These are phyloP conservation scores for Neomicropteryx cornuta DNA, from an alignment of 1,140 invertebrate genomes.

Conservation along the genomic window DNA sequence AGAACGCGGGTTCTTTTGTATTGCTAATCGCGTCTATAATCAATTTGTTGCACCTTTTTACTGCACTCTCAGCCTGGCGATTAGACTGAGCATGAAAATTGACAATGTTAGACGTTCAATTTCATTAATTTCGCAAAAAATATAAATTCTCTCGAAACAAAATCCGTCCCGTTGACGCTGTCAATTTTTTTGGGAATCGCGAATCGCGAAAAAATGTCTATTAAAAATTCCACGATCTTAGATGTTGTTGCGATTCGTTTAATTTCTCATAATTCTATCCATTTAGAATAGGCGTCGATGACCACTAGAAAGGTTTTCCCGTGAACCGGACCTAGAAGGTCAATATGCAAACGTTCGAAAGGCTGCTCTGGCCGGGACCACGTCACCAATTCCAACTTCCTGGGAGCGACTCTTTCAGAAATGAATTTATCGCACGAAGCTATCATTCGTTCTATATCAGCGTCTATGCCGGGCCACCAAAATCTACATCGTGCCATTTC, in stretches of 20 bases:
- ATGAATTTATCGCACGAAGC: slow-evolving; percentile 1
- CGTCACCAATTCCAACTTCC: not conserved
- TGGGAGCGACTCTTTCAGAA: slow-evolving; percentile 9
- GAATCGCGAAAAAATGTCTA: too few relatives aligned
- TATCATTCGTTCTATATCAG: slow-evolving; percentile 21
- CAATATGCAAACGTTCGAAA: slow-evolving; percentile 17
- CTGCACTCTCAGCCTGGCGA: too few relatives aligned
- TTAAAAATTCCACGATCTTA: slow-evolving; percentile 1
- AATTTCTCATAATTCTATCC: slow-evolving; percentile 13
- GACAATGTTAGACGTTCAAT: too few relatives aligned
- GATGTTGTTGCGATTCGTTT: not conserved
- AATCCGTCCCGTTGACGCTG: too few relatives aligned
- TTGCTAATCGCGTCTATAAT: too few relatives aligned
- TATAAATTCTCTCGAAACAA: too few relatives aligned
- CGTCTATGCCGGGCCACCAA: slow-evolving; percentile 34
- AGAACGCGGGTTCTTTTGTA: too few relatives aligned
- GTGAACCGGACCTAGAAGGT: slow-evolving; percentile 19
- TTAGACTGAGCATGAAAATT: too few relatives aligned
- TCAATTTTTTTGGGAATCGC: too few relatives aligned
- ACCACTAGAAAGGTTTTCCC: slow-evolving; percentile 19
- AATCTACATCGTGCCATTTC: slow-evolving; percentile 20
- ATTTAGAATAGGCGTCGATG: slow-evolving; percentile 18
- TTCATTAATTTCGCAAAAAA: too few relatives aligned
- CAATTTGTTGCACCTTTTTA: too few relatives aligned
- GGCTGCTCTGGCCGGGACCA: slow-evolving; percentile 16